Evolutionary conservation across 2,797 vertebrate species (phyloP), one percentile per base, ranked within the genome.

Genomic region (Pangasius macronema): DNA sequence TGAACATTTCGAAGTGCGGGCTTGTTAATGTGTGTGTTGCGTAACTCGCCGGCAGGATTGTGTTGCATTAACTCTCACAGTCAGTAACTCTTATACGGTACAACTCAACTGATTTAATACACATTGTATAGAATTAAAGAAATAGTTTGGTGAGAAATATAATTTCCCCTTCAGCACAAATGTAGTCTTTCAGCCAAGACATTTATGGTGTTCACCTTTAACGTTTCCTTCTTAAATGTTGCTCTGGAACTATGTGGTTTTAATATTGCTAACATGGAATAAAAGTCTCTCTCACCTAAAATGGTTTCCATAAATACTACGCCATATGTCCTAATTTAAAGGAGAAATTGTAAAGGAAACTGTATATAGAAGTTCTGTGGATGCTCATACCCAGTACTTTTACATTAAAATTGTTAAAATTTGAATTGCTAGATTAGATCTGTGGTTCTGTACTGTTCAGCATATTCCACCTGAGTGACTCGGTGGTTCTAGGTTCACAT

Each of bases 21-120:
- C 77, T 80, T 80, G 77, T 57, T 79, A 51, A 51, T 24, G 53
- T 27, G 22, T 13, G 77, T 63, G 36, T 63, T 63, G 79, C 36
- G 5, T 61, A 81, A 63, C 55, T 42, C 13, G 8, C 22, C 18
- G 24, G 36, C 79, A 61, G 36, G 36, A n/a, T 82, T 63, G 6
- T 42, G 33, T 39, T 27, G 55, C 55, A 36, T 42, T 59, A 27
- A 81, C 24, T n/a, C 33, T 63, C 11, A 39, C 2, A 18, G 49
- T 53, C 16, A 33, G 20, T 33, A 76, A 77, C 51, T 22, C 3
- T 1, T 33, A 33, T 20, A 39, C 33, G 24, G 76, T 39, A 59
- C 20, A 13, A 27, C 6, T 80, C 20, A 5, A 80, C 3, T 80
- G 51, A 36, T 22, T 24, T 33, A 55, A 36, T n/a, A 77, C 3